These are phyloP conservation scores for Anticlea derivata DNA, from an alignment of 2,888 invertebrate species.

Conservation along the genomic window DNA sequence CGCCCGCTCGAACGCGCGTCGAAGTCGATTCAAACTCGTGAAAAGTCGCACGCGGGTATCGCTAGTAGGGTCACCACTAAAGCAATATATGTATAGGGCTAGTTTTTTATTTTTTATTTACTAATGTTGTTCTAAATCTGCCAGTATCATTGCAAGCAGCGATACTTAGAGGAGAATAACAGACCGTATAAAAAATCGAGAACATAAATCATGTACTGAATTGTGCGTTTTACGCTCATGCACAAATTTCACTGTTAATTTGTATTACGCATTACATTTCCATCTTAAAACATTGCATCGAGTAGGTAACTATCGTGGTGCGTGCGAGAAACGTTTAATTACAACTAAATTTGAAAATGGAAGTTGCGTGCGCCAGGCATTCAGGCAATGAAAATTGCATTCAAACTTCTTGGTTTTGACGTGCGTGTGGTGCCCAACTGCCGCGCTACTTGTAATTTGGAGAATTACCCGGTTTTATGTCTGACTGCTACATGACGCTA, in stretches of 20 bases:
- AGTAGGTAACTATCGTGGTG: conserved; percentile 16
- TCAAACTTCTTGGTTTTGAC: conserved; percentile 15
- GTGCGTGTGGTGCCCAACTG: conserved; percentile 17
- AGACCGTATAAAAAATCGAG: not conserved
- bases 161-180: no score
- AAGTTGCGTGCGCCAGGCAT: conserved; percentile 31
- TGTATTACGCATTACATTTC: conserved; percentile 2
- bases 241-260: conserved; percentile 2
- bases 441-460: conserved; percentile 5
- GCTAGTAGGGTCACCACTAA: conserved; percentile 1
- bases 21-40: conserved; percentile 14
- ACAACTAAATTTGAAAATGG: conserved; percentile 33
- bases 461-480: conserved; percentile 13
- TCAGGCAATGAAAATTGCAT: conserved; percentile 24
- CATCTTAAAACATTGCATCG: conserved; percentile 20
- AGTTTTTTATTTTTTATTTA: not conserved
- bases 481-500: no score
- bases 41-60: conserved; percentile 11
- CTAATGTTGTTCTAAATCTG: no score
- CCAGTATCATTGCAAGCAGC: no score
- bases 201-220: not conserved
- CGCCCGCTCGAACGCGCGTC: conserved; percentile 41
- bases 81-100: not conserved
- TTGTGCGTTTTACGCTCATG: not conserved
- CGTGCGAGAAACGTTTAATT: conserved; percentile 35